Evolutionary conservation across 2,113 vertebrate genomes (phyloP).

Genomic region (Heteronetta atricapilla): DNA sequence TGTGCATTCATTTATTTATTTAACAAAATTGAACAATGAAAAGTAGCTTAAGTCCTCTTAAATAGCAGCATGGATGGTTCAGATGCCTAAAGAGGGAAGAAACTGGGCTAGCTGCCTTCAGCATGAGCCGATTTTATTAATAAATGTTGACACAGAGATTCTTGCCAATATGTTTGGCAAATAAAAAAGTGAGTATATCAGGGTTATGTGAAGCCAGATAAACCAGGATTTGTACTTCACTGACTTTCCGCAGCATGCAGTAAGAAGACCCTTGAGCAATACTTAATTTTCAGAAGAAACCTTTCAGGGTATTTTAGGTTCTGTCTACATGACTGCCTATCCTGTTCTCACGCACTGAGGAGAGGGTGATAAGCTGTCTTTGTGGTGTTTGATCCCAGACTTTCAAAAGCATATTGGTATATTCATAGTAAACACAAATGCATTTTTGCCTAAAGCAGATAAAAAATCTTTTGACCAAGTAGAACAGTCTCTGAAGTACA

Average conservation of each 20-base stretch:
- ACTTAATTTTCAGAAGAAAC: background rate
- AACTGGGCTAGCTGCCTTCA: background rate
- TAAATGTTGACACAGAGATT: slow-evolving; percentile 3
- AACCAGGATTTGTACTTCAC: background rate
- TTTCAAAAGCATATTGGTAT: background rate
- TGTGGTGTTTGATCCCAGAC: background rate
- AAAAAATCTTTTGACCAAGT: background rate
- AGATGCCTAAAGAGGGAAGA: background rate
- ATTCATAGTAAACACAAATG: background rate
- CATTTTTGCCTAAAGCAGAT: background rate
- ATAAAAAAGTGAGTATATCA: background rate
- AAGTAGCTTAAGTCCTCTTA: background rate
- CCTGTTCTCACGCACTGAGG: background rate
- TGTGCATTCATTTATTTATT: background rate
- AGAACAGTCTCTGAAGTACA: background rate
- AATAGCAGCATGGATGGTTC: background rate
- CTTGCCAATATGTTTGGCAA: background rate
- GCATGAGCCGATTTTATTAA: background rate
- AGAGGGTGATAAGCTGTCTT: background rate
- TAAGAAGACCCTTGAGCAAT: background rate
- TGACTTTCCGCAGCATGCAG: background rate
- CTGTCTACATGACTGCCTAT: background rate
- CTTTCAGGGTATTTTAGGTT: background rate
- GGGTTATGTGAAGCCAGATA: background rate
- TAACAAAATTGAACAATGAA: background rate